Percentiles rank a stretch among this genome's conserved stretches.
Conservation (phyloP, 2,888 invertebrate species). For the Melanostoma mellinum region DNA sequence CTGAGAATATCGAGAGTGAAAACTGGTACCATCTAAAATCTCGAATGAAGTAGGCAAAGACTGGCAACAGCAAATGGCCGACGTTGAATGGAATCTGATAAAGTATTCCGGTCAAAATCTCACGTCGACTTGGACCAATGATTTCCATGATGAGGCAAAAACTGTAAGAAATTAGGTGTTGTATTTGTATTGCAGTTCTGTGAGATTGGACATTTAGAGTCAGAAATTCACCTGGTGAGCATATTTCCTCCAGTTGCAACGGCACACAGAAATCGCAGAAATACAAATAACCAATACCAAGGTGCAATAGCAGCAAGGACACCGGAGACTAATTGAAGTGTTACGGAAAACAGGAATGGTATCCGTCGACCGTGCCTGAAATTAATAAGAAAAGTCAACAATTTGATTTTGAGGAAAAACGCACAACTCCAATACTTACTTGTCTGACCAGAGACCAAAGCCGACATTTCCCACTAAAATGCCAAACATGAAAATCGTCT, state of each 20-base stretch:
- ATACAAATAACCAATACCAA: slow-evolving; percentile 85
- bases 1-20: slow-evolving; percentile 85
- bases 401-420: not conserved
- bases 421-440: slow-evolving; percentile 82
- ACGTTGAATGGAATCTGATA: slow-evolving; percentile 87
- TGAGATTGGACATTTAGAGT: not conserved
- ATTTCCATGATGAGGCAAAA: slow-evolving; percentile 87
- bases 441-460: slow-evolving; percentile 89
- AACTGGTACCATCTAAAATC: slow-evolving; percentile 86
- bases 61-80: slow-evolving; percentile 84
- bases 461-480: slow-evolving; percentile 88
- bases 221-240: slow-evolving; percentile 83
- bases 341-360: slow-evolving; percentile 87
- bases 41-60: slow-evolving; percentile 79
- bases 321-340: slow-evolving; percentile 87
- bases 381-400: slow-evolving; percentile 71
- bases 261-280: slow-evolving; percentile 87
- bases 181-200: not conserved
- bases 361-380: slow-evolving; percentile 88
- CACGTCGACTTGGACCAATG: slow-evolving; percentile 80
- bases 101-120: slow-evolving; percentile 80
- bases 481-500: slow-evolving; percentile 89
- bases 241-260: slow-evolving; percentile 90
- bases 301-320: slow-evolving; percentile 87
- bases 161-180: slow-evolving; percentile 77